These are phyloP conservation scores for Lithobates sylvaticus DNA, from an alignment of 2,797 vertebrate genomes.

Conservation along the genomic window DNA sequence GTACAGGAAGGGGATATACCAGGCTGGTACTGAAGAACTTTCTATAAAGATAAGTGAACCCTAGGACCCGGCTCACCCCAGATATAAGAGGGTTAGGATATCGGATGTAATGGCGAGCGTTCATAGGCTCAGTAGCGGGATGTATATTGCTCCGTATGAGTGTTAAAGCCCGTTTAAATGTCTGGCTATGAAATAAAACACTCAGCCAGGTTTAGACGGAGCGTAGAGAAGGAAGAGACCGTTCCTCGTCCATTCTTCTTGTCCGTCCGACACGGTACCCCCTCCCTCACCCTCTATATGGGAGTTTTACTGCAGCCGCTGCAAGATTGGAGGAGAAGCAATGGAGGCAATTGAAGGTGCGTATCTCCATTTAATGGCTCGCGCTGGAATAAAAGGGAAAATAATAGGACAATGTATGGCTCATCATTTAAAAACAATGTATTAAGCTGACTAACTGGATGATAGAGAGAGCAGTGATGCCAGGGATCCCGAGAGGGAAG, in stretches of 20 bases:
- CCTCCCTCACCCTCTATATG: background rate
- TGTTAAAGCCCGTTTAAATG: slow-evolving; percentile 9
- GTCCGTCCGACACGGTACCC: background rate
- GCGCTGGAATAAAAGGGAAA: slow-evolving; percentile 25
- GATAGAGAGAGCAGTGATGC: background rate
- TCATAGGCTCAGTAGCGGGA: background rate
- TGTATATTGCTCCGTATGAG: slow-evolving; percentile 11
- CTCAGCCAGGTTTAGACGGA: background rate
- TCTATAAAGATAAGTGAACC: too few relatives aligned
- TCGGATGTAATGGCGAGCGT: background rate
- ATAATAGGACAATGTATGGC: background rate
- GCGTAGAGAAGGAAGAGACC: background rate
- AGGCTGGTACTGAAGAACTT: too few relatives aligned
- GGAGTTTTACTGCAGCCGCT: slow-evolving; percentile 22
- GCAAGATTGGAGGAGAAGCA: slow-evolving; percentile 16
- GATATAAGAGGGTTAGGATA: background rate
- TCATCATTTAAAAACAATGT: slow-evolving; percentile 21
- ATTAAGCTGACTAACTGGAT: background rate
- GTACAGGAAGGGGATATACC: too few relatives aligned
- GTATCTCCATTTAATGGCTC: slow-evolving; percentile 18
- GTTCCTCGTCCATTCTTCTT: background rate
- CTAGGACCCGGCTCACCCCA: too few relatives aligned
- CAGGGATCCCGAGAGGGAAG: background rate
- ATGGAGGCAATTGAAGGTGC: slow-evolving; percentile 21
- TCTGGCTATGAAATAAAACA: slow-evolving; percentile 28